These are phyloP conservation scores for Scaptomyza polygonia DNA, from an alignment of 2,888 invertebrate species.

Conservation along the genomic window DNA sequence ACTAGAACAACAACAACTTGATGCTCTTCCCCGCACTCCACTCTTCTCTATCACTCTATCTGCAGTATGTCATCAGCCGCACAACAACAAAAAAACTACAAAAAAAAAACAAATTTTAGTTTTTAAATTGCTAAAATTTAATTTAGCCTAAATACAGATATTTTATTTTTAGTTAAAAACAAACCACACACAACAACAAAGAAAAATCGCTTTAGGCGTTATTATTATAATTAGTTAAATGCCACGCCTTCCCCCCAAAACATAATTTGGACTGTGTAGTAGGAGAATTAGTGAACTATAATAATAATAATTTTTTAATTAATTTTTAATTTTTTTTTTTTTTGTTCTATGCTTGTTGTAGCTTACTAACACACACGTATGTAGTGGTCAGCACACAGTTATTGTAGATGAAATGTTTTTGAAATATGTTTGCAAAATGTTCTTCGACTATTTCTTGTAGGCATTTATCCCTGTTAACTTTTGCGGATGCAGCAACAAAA, in stretches of 20 bases:
- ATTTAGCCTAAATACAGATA: constrained; percentile 37
- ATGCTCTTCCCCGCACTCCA: constrained; percentile 12
- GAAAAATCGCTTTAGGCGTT: constrained; percentile 32
- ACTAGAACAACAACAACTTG: constrained; percentile 22
- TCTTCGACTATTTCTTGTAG: constrained; percentile 81
- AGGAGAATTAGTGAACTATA: constrained; percentile 38
- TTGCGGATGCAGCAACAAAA: constrained; percentile 80
- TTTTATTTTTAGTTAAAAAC: constrained; percentile 34
- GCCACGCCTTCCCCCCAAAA: constrained; percentile 48
- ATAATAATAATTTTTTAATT: too few relatives aligned
- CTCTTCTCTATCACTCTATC: too few relatives aligned
- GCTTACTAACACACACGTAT: constrained; percentile 33
- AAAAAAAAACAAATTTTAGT: constrained; percentile 40
- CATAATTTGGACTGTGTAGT: constrained; percentile 9
- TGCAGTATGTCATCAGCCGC: too few relatives aligned
- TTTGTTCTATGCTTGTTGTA: constrained; percentile 58
- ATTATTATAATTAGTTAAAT: constrained; percentile 61
- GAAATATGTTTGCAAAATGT: constrained; percentile 55
- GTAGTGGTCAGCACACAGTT: constrained; percentile 47
- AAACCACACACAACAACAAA: too few relatives aligned
- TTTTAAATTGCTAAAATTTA: constrained; percentile 49
- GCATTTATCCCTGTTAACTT: constrained; percentile 85
- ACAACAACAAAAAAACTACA: constrained; percentile 34
- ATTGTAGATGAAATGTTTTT: constrained; percentile 44
- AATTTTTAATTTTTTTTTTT: constrained; percentile 12